Conservation (phyloP, 2,888 invertebrate species). For the Phyto melanocephala region DNA sequence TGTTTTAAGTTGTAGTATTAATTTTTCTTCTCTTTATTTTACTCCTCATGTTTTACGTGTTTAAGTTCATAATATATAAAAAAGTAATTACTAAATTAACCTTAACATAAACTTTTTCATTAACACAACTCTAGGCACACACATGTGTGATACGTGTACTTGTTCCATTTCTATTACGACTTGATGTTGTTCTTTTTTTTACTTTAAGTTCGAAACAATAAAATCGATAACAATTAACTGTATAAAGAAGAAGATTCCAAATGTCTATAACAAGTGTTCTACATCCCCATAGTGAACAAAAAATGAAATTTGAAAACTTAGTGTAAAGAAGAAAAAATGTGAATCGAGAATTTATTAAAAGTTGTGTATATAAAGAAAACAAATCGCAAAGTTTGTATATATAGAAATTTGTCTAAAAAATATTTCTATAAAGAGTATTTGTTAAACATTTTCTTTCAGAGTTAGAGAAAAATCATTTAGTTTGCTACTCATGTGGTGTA, state of each 20-base stretch:
- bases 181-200: neutral
- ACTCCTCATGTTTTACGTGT: neutral
- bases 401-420: too few relatives aligned
- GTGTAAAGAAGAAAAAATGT: neutral
- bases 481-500: neutral
- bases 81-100: constrained; percentile 61
- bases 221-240: constrained; percentile 61
- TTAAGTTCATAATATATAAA: constrained; percentile 1
- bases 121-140: constrained; percentile 38
- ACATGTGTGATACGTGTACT: neutral
- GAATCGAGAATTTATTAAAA: neutral
- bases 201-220: neutral
- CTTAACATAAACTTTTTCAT: constrained; percentile 61
- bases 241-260: neutral
- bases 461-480: neutral
- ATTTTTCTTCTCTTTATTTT: neutral
- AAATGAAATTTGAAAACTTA: too few relatives aligned
- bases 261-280: neutral
- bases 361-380: too few relatives aligned
- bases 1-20: neutral
- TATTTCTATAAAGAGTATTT: too few relatives aligned
- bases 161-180: neutral
- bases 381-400: too few relatives aligned
- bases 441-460: too few relatives aligned
- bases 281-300: too few relatives aligned